Evolutionary conservation across 2,888 invertebrate species (phyloP), one percentile per base, ranked within the genome.

Genomic region (Melanophora roralis): DNA sequence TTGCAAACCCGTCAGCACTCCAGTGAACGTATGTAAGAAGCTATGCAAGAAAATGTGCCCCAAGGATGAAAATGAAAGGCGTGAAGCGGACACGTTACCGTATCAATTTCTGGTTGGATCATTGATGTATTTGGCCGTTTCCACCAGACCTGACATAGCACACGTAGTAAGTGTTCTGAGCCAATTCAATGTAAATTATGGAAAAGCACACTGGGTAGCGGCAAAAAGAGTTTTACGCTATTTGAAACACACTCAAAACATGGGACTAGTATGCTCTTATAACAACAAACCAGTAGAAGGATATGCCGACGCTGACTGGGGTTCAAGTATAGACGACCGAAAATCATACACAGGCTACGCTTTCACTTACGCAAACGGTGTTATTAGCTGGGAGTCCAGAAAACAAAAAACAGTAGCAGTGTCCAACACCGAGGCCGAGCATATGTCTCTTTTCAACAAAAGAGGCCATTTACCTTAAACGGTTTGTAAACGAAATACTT

Each of bases 51-150:
- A 77, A 12, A 81, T 73, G 62, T 55, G 55, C 27, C 73, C 78
- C 7, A 36, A 69, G 34, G 36, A 57, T 6, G 72, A 79, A 59
- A 16, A 73, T 3, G 72, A 78, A 65, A 67, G 16, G 21, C 45
- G 9, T 0, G 59, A 78, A 60, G 51, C 38, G 4, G 45, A 73
- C 68, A 64, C 53, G 27, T 55, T 73, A 9, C 75, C 81, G 3
- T 69, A 77, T 43, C 79, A 81, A 57, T 43, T 45, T 67, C 47
- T 78, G 2, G 16, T 82, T 1, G 78, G 78, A 14, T 60, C 73
- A 1, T 43, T 81, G 11, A 82, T 82, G 83, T 82, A 78, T 38
- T 59, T 81, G 1, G 81, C 83, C n/a, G 67, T 77, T 14, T 82
- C 64, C 8, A 82, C 79, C 7, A 62, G 78, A 19, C 73, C 81